Percentiles rank a stretch among this genome's conserved stretches.
Evolutionary conservation across 2,888 invertebrate species (phyloP).

Genomic region (Morpho achilles): DNA sequence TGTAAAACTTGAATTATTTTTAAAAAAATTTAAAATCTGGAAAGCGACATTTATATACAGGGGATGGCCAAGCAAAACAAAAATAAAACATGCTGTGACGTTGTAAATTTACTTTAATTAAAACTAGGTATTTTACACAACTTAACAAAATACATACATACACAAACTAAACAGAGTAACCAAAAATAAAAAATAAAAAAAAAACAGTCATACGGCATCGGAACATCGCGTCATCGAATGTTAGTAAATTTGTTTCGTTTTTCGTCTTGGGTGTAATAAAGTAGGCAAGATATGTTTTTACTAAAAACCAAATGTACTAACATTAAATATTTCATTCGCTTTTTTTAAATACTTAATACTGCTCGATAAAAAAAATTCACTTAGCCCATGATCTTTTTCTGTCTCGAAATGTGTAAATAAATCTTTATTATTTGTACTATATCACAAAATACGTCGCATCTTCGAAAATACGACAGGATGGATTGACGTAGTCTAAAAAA

Average conservation of each 20-base stretch:
- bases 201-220: conserved; percentile 58
- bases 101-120: conserved; percentile 70
- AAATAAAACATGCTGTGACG: conserved; percentile 66
- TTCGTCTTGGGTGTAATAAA: conserved; percentile 1
- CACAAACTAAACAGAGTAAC: conserved; percentile 74
- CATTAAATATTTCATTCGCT: not conserved
- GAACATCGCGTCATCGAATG: conserved; percentile 28
- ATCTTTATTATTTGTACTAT: conserved; percentile 68
- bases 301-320: conserved; percentile 19
- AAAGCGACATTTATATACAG: conserved; percentile 42
- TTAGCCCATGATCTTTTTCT: conserved; percentile 39
- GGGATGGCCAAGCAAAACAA: conserved; percentile 38
- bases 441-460: conserved; percentile 56
- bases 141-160: conserved; percentile 78
- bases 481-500: conserved; percentile 18
- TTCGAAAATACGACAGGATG: conserved; percentile 31
- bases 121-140: conserved; percentile 78
- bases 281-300: conserved; percentile 30
- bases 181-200: conserved; percentile 50
- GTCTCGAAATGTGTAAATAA: conserved; percentile 42
- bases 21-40: not conserved
- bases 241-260: conserved; percentile 19
- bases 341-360: conserved; percentile 50
- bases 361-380: conserved; percentile 42
- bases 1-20: not conserved